These are phyloP conservation scores for Drosophila meridiana DNA, from an alignment of 2,888 invertebrate genomes.

Conservation along the genomic window DNA sequence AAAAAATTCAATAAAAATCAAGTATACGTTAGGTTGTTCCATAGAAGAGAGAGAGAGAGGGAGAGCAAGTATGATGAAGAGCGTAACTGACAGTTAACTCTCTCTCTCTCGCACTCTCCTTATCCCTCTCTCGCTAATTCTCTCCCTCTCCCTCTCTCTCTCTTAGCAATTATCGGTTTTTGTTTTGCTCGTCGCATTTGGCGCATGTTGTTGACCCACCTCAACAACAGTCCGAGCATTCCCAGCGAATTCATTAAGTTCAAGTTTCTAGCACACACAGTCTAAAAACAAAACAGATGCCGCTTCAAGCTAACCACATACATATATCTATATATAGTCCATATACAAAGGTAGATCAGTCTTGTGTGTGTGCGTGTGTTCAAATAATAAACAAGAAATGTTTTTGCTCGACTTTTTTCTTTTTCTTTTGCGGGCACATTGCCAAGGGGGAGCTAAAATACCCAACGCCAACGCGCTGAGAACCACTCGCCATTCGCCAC, in stretches of 20 bases:
- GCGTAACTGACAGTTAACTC: not conserved
- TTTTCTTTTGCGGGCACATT: slow-evolving; percentile 58
- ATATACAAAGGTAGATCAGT: slow-evolving; percentile 20
- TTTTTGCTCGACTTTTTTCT: slow-evolving; percentile 9
- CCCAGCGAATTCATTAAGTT: slow-evolving; percentile 76
- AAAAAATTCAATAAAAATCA: slow-evolving; percentile 18
- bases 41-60: not conserved
- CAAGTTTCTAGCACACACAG: slow-evolving; percentile 79
- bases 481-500: slow-evolving; percentile 50
- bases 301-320: slow-evolving; percentile 34
- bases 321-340: slow-evolving; percentile 23
- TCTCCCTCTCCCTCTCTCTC: not conserved
- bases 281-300: slow-evolving; percentile 55
- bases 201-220: slow-evolving; percentile 80
- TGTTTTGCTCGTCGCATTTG: slow-evolving; percentile 75
- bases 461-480: slow-evolving; percentile 23
- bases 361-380: slow-evolving; percentile 23
- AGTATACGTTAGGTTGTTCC: slow-evolving; percentile 26
- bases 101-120: not conserved
- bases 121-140: not conserved
- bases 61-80: slow-evolving; percentile 8
- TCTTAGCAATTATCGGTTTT: slow-evolving; percentile 58
- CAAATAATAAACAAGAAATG: slow-evolving; percentile 58
- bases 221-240: slow-evolving; percentile 72
- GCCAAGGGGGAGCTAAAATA: slow-evolving; percentile 58